Base-by-base conservation (phyloP, 1,140 invertebrate species). In the Mylabris phalerata region DNA sequence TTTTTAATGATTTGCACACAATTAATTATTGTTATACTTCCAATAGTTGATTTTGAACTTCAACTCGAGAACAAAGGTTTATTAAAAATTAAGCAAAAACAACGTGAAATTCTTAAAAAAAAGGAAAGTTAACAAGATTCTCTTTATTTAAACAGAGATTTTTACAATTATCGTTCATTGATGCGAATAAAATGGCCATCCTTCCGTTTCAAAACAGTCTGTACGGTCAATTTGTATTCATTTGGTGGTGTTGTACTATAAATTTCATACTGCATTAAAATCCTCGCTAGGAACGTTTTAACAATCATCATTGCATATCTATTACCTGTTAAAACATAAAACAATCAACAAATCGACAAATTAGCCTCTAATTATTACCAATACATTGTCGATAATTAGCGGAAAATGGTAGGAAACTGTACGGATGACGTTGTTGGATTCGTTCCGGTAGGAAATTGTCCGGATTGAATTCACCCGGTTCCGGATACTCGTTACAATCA, bases 301-400 rank as follows among this genome's bases (percentile, higher is more conserved):
- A 82, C 54, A 67, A 87, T 84, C 51, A 84, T 70, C 69, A 81
- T 73, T 3, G 85, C 85, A 65, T 84, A 87, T 64, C 83, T 84
- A 55, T 83, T 79, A 50, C 84, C 84, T 64, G 48, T 19, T 19
- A 19, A 50, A 32, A 32, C 4, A 5, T 1, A 7, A 32, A 32
- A 7, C 7, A 32, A 5, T 32, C 32, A 5, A 19, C 19, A 19
- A 19, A 19, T 19, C 19, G 19, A 19, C 19, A 19, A 19, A 19
- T 19, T 19, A 19, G 19, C 19, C 19, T 2, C 19, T 2, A 19
- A 19, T 19, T 19, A 19, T n/a, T 42, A 52, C 50, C 50, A 2
- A 52, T 52, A 27, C 50, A 52, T 4, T 24, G 25, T 6, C 50
- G 40, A 10, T 41, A 43, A 2, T 40, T 40, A 0, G 7, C 40